These are phyloP conservation scores for Gymnobelideus leadbeateri DNA, from an alignment of 2,113 vertebrate species.

Conservation along the genomic window DNA sequence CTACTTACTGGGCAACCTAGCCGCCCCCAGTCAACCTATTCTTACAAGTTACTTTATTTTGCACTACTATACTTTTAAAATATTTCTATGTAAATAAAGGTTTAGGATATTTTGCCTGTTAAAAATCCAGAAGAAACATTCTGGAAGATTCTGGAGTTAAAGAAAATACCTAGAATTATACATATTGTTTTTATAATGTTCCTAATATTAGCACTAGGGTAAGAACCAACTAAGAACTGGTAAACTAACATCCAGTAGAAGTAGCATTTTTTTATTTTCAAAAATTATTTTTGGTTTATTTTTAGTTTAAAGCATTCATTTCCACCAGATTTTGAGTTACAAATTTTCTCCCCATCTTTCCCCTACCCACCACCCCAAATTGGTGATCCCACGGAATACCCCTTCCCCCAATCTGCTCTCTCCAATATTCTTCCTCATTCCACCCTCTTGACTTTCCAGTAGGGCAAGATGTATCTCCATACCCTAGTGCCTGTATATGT, in stretches of 20 bases:
- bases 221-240: background rate
- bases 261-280: background rate
- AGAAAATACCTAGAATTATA: background rate
- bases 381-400: too few species aligned
- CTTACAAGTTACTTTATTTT: constrained; percentile 87
- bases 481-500: too few species aligned
- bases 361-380: too few species aligned
- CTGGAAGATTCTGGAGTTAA: background rate
- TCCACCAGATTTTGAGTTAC: too few species aligned
- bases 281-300: too few species aligned
- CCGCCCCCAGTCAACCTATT: constrained; percentile 88
- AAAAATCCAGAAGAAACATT: background rate
- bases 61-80: background rate
- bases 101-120: background rate
- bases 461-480: too few species aligned
- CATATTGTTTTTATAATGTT: background rate
- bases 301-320: too few species aligned
- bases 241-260: background rate
- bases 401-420: too few species aligned
- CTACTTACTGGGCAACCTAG: too few species aligned
- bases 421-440: too few species aligned
- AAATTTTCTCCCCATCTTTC: too few species aligned
- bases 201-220: background rate
- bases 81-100: background rate
- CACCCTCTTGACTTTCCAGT: too few species aligned